Percentiles rank a stretch among this genome's conserved stretches.
Conservation (phyloP, 2,113 vertebrate genomes). For the Silurus meridionalis region DNA sequence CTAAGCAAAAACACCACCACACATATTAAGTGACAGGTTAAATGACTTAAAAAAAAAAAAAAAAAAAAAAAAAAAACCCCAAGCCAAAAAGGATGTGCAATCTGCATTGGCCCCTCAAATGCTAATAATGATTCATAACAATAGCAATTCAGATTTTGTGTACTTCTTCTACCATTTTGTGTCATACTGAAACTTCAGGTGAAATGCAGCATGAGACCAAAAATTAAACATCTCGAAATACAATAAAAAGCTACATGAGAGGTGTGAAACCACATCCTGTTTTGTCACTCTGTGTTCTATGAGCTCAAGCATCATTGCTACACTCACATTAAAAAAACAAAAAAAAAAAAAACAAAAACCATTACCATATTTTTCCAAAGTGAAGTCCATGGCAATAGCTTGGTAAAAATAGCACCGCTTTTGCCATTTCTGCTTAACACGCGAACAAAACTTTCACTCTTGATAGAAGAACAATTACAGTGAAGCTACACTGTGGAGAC, state of each 20-base stretch:
- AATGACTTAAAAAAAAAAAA: background rate
- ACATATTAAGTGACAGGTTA: background rate
- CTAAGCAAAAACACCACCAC: too few species aligned
- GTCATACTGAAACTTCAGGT: background rate
- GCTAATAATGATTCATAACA: too few species aligned
- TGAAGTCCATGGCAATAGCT: background rate
- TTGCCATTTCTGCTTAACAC: background rate
- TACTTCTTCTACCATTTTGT: background rate
- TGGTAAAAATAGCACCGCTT: background rate
- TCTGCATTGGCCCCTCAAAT: background rate
- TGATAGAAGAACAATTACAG: background rate
- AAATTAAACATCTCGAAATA: background rate
- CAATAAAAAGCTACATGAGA: background rate
- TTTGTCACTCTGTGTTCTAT: background rate
- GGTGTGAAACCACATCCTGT: conserved; percentile 51
- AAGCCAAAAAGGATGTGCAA: background rate
- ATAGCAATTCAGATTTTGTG: background rate
- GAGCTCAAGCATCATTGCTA: background rate
- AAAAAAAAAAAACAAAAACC: background rate
- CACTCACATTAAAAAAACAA: background rate
- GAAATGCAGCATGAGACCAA: background rate
- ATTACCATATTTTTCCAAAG: background rate
- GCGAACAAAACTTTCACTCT: background rate
- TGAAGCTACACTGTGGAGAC: background rate
- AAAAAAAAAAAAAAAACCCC: too few species aligned